Percentiles rank a stretch among this genome's conserved stretches.
Conservation (phyloP, 2,797 vertebrate genomes). For the Hybognathus amarus region DNA sequence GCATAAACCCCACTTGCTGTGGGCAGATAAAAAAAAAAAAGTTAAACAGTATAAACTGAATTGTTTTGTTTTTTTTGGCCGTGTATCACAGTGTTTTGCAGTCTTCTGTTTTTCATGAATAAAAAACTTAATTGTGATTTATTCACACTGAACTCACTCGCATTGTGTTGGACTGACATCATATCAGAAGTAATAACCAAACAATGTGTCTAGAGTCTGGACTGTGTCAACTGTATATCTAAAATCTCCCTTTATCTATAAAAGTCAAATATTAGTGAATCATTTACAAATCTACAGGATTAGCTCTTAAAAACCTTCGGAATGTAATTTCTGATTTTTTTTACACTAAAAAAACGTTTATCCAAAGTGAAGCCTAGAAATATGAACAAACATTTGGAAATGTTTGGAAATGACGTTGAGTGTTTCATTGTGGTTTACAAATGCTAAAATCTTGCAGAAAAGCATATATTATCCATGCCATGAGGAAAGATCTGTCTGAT, state of each 20-base stretch:
- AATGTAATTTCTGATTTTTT: neutral
- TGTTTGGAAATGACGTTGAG: neutral
- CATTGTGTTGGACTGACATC: neutral
- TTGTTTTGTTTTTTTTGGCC: slow-evolving; percentile 62
- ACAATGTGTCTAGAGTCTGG: neutral
- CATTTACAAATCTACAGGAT: neutral
- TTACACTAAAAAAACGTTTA: neutral
- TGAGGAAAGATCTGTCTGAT: neutral
- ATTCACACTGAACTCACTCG: neutral
- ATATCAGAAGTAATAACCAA: neutral
- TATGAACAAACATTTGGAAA: neutral
- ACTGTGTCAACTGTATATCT: neutral
- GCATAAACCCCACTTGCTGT: slow-evolving; percentile 12
- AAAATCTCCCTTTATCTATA: neutral
- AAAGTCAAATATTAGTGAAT: neutral
- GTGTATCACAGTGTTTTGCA: slow-evolving; percentile 83
- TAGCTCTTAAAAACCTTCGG: neutral
- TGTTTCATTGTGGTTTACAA: neutral
- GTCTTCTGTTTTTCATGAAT: slow-evolving; percentile 79
- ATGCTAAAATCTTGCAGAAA: neutral
- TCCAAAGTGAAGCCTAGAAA: neutral
- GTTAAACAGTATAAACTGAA: slow-evolving; percentile 14
- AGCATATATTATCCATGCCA: neutral
- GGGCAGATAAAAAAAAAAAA: neutral
- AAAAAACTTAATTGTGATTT: slow-evolving; percentile 69